Evolutionary conservation across 2,797 vertebrate genomes (phyloP).

Genomic region (Betta splendens): DNA sequence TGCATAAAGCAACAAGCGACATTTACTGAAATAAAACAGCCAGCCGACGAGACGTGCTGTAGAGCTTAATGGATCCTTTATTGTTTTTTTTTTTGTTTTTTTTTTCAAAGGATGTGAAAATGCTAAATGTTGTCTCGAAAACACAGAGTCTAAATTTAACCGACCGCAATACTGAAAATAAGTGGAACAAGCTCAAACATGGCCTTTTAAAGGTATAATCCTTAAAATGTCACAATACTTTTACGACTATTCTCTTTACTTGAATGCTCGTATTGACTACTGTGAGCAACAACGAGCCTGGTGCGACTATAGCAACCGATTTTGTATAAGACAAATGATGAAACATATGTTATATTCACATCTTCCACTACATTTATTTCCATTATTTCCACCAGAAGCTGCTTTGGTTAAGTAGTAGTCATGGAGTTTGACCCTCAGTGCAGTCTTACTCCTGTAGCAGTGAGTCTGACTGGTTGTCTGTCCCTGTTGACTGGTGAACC

Average conservation of each 20-base stretch:
- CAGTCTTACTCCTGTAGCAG: too few relatives aligned
- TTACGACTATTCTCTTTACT: too few relatives aligned
- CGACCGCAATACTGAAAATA: background rate
- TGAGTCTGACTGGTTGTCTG: too few relatives aligned
- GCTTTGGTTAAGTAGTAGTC: background rate
- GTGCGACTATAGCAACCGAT: background rate
- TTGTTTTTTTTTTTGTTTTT: too few relatives aligned
- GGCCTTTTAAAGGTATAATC: background rate
- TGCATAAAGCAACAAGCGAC: background rate
- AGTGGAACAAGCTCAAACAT: background rate
- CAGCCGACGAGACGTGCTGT: background rate
- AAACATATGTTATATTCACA: background rate
- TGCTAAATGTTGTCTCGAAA: conserved; percentile 2
- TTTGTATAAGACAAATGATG: background rate
- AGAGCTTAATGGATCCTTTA: conserved; percentile 10
- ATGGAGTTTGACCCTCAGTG: too few relatives aligned
- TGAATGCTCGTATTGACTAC: too few relatives aligned
- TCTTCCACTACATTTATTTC: background rate
- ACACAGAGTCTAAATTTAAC: background rate
- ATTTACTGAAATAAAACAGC: conserved; percentile 14
- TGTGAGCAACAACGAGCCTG: background rate
- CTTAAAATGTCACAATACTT: background rate
- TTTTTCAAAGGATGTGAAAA: conserved; percentile 7
- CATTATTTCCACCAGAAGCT: background rate
- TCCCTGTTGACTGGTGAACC: too few relatives aligned